Evolutionary conservation across 2,797 vertebrate genomes (phyloP).

Genomic region (Hippocampus kuda): DNA sequence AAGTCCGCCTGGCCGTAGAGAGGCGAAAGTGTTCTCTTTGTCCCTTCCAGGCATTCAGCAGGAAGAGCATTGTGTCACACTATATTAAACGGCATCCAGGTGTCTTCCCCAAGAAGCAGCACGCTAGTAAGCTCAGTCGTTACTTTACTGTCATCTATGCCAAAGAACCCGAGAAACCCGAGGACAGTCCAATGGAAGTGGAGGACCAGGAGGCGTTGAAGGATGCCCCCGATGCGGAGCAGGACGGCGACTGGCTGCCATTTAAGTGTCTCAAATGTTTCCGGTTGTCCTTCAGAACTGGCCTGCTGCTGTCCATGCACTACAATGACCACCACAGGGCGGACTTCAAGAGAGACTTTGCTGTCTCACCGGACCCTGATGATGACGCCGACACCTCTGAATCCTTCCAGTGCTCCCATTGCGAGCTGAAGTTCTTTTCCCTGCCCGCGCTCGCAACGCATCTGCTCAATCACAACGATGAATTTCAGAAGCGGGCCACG

Average conservation of each 20-base stretch:
- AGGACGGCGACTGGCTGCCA: constrained; percentile 80
- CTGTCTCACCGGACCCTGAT: constrained; percentile 66
- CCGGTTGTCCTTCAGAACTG: constrained; percentile 84
- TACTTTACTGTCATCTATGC: constrained; percentile 95
- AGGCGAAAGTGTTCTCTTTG: constrained; percentile 89
- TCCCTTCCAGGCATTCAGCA: constrained; percentile 93
- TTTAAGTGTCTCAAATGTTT: constrained; percentile 95
- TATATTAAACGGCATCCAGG: constrained; percentile 98
- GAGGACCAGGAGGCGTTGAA: constrained; percentile 61
- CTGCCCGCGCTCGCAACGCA: constrained; percentile 79
- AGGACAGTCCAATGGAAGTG: constrained; percentile 39
- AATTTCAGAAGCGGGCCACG: constrained; percentile 90
- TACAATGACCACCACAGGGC: constrained; percentile 90
- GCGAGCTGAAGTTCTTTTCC: constrained; percentile 81
- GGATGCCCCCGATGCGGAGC: constrained; percentile 71
- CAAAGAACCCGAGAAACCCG: constrained; percentile 75
- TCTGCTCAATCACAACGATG: constrained; percentile 87
- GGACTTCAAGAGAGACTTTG: constrained; percentile 91
- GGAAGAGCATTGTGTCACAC: constrained; percentile 97
- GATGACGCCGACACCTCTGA: constrained; percentile 61
- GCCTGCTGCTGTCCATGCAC: constrained; percentile 88
- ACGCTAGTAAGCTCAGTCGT: constrained; percentile 87
- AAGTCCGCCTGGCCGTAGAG: constrained; percentile 88
- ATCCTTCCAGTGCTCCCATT: constrained; percentile 90
- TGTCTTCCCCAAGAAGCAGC: constrained; percentile 96